phyloP scores from a whole-genome alignment of 2,888 invertebrate genomes.

The Athripsodes cinereus region DNA sequence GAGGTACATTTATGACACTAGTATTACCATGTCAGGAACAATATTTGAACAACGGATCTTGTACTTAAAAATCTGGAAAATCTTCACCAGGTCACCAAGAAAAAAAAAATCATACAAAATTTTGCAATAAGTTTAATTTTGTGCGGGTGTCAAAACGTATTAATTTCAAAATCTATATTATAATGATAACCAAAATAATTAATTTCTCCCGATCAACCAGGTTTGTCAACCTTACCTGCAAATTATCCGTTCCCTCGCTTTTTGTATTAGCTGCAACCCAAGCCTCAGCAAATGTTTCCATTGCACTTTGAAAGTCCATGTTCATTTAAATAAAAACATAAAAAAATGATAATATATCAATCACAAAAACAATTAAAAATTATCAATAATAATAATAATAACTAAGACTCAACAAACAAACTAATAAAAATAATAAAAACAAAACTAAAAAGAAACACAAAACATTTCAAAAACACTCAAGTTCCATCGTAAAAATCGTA shows the following conservation, averaged over 20 bases:
- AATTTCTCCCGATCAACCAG: too few species aligned
- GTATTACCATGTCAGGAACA: too few species aligned
- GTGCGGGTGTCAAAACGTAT: too few species aligned
- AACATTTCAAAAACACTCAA: not conserved
- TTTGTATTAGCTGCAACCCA: constrained; percentile 92
- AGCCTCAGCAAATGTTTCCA: constrained; percentile 97
- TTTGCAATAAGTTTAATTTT: too few species aligned
- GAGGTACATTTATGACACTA: too few species aligned
- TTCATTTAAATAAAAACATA: not conserved
- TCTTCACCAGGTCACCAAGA: too few species aligned
- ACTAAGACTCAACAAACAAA: constrained; percentile 6
- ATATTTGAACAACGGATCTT: too few species aligned
- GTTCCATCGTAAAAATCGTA: constrained; percentile 3
- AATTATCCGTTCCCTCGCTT: constrained; percentile 51
- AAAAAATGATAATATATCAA: constrained; percentile 2
- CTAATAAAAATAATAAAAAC: not conserved
- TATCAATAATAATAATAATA: too few species aligned
- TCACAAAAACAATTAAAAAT: not conserved
- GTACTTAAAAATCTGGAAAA: too few species aligned
- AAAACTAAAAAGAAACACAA: not conserved
- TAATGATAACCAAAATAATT: too few species aligned
- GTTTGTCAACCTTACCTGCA: constrained; percentile 55
- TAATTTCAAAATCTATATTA: too few species aligned
- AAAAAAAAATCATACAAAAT: too few species aligned
- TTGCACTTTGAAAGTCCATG: constrained; percentile 98